Evolutionary conservation across 2,888 invertebrate genomes (phyloP), one percentile per base, ranked within the genome.

Genomic region (Drosophila flavopinicola): DNA sequence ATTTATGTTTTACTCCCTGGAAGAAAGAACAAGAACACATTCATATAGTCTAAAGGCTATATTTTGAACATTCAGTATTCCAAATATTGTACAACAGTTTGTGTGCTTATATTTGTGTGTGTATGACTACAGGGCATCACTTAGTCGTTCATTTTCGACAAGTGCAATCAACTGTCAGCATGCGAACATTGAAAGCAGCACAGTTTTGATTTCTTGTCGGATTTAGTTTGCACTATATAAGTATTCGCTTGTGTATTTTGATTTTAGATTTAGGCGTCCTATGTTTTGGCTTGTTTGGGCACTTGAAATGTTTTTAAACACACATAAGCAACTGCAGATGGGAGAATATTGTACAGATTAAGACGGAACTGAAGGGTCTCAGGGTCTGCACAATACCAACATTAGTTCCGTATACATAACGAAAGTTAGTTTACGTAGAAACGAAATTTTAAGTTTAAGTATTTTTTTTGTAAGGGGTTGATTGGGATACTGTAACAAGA

Each of bases 221-320:
- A 42, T 54, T 59, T 47, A 10, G 30, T 42, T 32, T 39, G n/a
- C 7, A 9, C 27, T 10, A 3, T 41, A 24, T 27, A 38, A 15
- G 15, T 25, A 38, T 53, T 49, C 11, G 51, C 44, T 30, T 49
- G 41, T 41, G 9, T 30, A 23, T 65, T 42, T 33, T 30, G 23
- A 24, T 37, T 38, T 48, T 29, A 10, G 32, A 51, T 32, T 33
- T 32, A 29, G 30, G 25, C 66, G 6, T 39, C 45, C 39, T 44
- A 54, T 44, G 49, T 41, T 30, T 66, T 57, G 42, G 24, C 23
- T 65, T 83, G 79, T 69, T 83, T 42, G 54, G 66, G 65, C 61
- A 77, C 78, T 84, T 86, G 70, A 86, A 70, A 84, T 70, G 59
- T 79, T 66, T 74, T 68, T 52, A 33, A 44, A 66, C 42, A 33